These are phyloP conservation scores for Bettongia penicillata DNA, from an alignment of 2,113 vertebrate species.

Conservation along the genomic window DNA sequence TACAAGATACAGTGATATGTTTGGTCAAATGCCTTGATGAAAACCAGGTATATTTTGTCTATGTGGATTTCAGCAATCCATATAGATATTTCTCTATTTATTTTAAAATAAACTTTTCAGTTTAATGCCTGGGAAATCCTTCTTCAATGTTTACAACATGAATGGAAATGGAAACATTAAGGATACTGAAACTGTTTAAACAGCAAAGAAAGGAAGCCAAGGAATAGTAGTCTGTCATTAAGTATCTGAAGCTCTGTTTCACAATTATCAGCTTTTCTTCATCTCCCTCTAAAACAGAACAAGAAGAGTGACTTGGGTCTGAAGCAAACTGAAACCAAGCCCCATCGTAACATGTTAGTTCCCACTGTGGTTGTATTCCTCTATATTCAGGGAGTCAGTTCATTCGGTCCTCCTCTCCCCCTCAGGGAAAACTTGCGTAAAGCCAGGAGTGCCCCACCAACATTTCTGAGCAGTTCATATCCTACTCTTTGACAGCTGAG, in stretches of 20 bases:
- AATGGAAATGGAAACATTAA: background rate
- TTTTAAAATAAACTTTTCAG: background rate
- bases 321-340: background rate
- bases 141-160: background rate
- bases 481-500: accelerated
- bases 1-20: background rate
- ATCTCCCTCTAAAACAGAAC: background rate
- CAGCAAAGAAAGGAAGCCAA: conserved; percentile 18
- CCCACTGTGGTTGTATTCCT: background rate
- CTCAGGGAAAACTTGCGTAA: background rate
- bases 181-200: background rate
- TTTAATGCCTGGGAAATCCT: background rate
- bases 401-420: background rate
- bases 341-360: background rate
- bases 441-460: background rate
- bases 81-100: background rate
- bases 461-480: background rate
- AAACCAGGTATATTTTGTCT: background rate
- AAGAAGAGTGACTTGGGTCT: background rate
- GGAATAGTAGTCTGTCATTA: background rate
- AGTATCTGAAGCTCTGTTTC: background rate
- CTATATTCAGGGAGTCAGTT: background rate
- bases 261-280: background rate
- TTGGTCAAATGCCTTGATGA: background rate
- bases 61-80: background rate